These are phyloP conservation scores for Chrysogorgia sp. DNA, from an alignment of 92 coral and sea anemone genomes.

Conservation along the genomic window DNA sequence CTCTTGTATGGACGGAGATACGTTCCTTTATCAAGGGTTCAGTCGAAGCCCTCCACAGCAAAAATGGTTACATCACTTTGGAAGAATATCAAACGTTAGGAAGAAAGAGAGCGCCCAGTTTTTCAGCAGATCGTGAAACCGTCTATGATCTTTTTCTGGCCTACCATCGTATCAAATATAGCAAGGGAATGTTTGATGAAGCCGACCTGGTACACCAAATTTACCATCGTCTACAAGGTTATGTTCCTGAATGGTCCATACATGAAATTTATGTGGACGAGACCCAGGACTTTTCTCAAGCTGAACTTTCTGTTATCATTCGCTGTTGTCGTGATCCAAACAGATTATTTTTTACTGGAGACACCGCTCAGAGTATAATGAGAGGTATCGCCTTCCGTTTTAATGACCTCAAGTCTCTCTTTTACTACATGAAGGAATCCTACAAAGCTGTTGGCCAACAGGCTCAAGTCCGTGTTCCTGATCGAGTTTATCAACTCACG, in stretches of 20 bases:
- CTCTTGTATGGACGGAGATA: slow-evolving; percentile 97
- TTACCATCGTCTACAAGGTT: slow-evolving; percentile 72
- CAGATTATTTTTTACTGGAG: slow-evolving; percentile 92
- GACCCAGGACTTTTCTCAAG: slow-evolving; percentile 97
- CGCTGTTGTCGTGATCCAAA: slow-evolving; percentile 90
- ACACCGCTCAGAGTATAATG: slow-evolving; percentile 99
- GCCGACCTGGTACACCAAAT: slow-evolving; percentile 85
- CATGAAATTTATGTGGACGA: slow-evolving; percentile 93
- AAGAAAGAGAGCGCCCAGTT: slow-evolving; percentile 87
- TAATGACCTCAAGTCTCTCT: slow-evolving; percentile 83
- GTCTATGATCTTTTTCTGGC: slow-evolving; percentile 69
- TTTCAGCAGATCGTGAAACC: slow-evolving; percentile 77
- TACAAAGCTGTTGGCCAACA: slow-evolving; percentile 30
- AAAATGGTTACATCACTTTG: slow-evolving; percentile 64
- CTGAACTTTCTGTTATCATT: slow-evolving; percentile 84
- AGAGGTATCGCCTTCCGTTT: slow-evolving; percentile 96
- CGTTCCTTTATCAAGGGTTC: slow-evolving; percentile 96
- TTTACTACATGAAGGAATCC: slow-evolving; percentile 73
- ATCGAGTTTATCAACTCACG: slow-evolving; percentile 80
- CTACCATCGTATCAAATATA: slow-evolving; percentile 66
- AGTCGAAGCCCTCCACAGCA: slow-evolving; percentile 75
- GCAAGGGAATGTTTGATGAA: slow-evolving; percentile 84
- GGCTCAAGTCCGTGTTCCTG: slow-evolving; percentile 66
- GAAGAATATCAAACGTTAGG: slow-evolving; percentile 83
- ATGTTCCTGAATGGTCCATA: slow-evolving; percentile 82